Evolutionary conservation across 2,113 vertebrate genomes (phyloP).

Genomic region (Aythya baeri): DNA sequence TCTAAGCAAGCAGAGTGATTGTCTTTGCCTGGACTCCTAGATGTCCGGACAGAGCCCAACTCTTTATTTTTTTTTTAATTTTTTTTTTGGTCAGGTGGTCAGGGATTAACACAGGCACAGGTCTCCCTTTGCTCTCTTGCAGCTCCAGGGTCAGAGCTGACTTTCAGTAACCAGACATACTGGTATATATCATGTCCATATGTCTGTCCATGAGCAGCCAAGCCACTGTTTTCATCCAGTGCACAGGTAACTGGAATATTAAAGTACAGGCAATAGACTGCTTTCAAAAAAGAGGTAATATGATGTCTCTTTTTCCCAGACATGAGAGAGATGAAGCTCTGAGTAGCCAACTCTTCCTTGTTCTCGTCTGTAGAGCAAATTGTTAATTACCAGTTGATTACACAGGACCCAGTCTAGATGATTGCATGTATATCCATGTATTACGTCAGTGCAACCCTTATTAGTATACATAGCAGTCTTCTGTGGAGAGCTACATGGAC

Average conservation of each 20-base stretch:
- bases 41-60: not conserved
- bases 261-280: not conserved
- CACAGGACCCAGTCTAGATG: accelerated
- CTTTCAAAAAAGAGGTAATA: not conserved
- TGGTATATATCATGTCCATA: not conserved
- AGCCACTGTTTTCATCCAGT: accelerated
- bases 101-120: not conserved
- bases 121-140: not conserved
- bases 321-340: not conserved
- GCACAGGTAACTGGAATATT: accelerated
- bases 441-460: not conserved
- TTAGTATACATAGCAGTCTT: not conserved
- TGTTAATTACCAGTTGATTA: not conserved
- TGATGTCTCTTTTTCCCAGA: not conserved
- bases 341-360: not conserved
- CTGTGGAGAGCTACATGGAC: not conserved
- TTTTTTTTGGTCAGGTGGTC: not conserved
- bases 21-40: not conserved
- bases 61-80: not conserved
- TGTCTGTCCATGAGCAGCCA: not conserved
- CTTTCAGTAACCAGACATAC: not conserved
- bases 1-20: not conserved
- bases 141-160: not conserved
- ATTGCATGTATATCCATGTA: not conserved
- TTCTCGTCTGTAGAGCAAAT: not conserved